Evolutionary conservation across 1,140 invertebrate species (phyloP), one percentile per base, ranked within the genome.

Genomic region (Leptoteleia sp.): DNA sequence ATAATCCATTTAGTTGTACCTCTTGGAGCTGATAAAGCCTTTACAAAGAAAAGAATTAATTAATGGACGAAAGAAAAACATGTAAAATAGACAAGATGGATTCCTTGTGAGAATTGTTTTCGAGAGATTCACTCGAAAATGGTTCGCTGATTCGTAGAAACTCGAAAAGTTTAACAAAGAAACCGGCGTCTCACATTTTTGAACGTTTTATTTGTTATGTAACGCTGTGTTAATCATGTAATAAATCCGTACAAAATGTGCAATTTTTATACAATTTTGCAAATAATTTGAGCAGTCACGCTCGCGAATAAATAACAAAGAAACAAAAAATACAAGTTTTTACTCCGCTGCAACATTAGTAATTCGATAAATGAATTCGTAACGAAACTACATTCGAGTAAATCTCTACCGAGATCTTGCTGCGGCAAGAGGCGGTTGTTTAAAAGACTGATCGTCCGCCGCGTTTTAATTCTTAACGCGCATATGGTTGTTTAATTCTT

Each of bases 391-490:
- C 65, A 45, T 72, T 76, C 59, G 72, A 76, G 67, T 67, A 61
- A 72, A 78, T 72, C 61, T 78, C 76, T 77, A 52, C 33, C 33
- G 62, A 59, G 33, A 72, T 65, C 61, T 78, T 67, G 61, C 76
- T 9, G 3, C 27, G 61, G 65, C 75, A 77, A 71, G 72, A 77
- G 65, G 62, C 65, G 50, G 75, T 77, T 77, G 57, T 59, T n/a
- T 59, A 61, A 70, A 77, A 77, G 65, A 77, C 75, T 77, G 75
- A 77, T 77, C 59, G 65, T 77, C 65, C 67, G 64, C 65, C 65
- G 50, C 65, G 73, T 77, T 52, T 77, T 48, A 42, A 67, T 54
- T 72, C 19, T 52, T 71, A 55, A 67, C 54, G 67, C 57, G 61
- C 61, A 78, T 78, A 78, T 62, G 76, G 68, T 78, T 78, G 61